Base-by-base conservation (phyloP, 2,888 invertebrate genomes). In the Trachelus tabidus region DNA sequence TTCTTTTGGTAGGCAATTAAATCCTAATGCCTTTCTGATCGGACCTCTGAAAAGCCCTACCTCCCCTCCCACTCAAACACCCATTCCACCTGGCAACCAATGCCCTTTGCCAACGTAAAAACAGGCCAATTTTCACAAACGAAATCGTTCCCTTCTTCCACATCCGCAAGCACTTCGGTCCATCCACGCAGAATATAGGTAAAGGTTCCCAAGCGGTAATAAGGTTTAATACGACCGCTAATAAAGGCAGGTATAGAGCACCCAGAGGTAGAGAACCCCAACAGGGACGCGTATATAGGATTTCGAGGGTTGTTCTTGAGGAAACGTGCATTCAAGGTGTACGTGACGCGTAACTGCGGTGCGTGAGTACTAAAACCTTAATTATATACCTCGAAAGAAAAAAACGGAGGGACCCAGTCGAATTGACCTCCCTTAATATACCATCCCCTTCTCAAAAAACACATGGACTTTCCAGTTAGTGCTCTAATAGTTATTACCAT, bases 221-320 rank as follows among this genome's bases (percentile, higher is more conserved):
- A 71, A 71, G 71, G 71, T 71, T 71, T 71, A 71, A 71, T 30
- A 71, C 71, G 71, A 71, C 71, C 71, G 71, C 71, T 71, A 33
- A 71, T 71, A 71, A 71, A 71, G 71, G 33, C 71, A 6, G 40
- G 40, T 56, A 56, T 56, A 56, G 40, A 56, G 40, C 23, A 23
- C 23, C 40, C 40, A 23, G 40, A 15, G 23, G 23, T 23, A 23
- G 40, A 56, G 23, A 56, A 56, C 31, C 71, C 71, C 71, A 30
- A 33, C 31, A 33, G 31, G 71, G 12, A 33, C 71, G 4, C 71
- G 71, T 33, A 33, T 71, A 15, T 71, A 23, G 40, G 71, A 12
- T 71, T 71, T 71, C 71, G 71, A 71, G 71, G 31, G 30, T 31
- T 71, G 71, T 33, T 31, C 71, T 71, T 56, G 40, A 56, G 40